These are phyloP conservation scores for Pholis gunnellus DNA, from an alignment of 2,113 vertebrate species.

Conservation along the genomic window DNA sequence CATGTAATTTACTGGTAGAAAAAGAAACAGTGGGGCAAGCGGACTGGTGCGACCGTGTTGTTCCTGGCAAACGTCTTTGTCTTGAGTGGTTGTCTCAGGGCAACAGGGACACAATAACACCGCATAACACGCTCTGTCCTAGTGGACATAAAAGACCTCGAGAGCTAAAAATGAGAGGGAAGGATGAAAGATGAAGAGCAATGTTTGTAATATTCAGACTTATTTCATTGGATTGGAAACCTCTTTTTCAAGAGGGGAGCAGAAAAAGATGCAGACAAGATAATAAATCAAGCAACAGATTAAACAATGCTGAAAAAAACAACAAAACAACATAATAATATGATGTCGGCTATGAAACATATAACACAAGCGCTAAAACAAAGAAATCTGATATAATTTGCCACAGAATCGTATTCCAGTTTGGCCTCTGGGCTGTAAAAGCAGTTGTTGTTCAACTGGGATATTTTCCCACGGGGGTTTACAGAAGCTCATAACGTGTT, in stretches of 20 bases:
- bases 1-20: slow-evolving; percentile 74
- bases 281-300: background rate
- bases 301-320: background rate
- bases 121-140: slow-evolving; percentile 33
- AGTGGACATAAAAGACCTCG: slow-evolving; percentile 25
- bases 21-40: slow-evolving; percentile 51
- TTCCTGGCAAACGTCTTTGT: slow-evolving; percentile 69
- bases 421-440: slow-evolving; percentile 28
- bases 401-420: slow-evolving; percentile 10
- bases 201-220: slow-evolving; percentile 16
- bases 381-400: background rate
- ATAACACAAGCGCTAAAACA: background rate
- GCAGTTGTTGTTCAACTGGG: slow-evolving; percentile 22
- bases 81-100: slow-evolving; percentile 55
- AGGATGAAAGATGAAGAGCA: slow-evolving; percentile 1
- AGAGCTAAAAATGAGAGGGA: slow-evolving; percentile 43
- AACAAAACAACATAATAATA: background rate
- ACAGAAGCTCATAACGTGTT: slow-evolving; percentile 46
- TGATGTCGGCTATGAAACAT: background rate
- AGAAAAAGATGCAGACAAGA: background rate
- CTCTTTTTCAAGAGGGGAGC: background rate
- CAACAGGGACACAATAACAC: slow-evolving; percentile 55
- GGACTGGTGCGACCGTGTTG: slow-evolving; percentile 64
- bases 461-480: slow-evolving; percentile 53
- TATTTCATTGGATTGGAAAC: background rate